Evolutionary conservation across 2,113 vertebrate genomes (phyloP), one percentile per base, ranked within the genome.

Genomic region (Ranitomeya variabilis): DNA sequence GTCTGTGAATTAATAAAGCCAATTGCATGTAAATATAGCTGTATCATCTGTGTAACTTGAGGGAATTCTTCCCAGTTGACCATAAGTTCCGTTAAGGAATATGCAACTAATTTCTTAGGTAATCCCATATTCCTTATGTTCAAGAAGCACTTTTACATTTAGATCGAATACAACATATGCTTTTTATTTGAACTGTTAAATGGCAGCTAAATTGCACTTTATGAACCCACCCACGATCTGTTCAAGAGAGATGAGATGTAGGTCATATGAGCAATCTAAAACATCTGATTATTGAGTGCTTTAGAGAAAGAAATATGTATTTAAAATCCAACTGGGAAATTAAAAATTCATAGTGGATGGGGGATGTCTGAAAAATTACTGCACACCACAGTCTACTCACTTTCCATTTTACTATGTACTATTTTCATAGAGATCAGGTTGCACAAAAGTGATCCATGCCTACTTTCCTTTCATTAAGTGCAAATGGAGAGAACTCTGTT

Each of bases 241-340:
- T n/a, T 55, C 16, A 11, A 26, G 66, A 85, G 67, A 85, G 67
- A 73, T 57, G 55, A 85, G 69, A 57, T 74, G 55, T 85, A 85
- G 69, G 55, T 85, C 83, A 85, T 31, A 76, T 4, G 7, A 59
- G 69, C 52, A 59, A 85, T 60, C 55, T 57, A 11, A 74, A 85
- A 74, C 18, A 74, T 74, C 69, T 85, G 66, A 85, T 74, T 85
- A 74, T 74, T 74, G 21, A 31, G 14, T 3, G 54, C 69, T 60
- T 31, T 74, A 76, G 83, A 85, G 69, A 60, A 85, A 74, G 54
- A 37, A 37, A 74, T 74, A 73, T 23, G 37, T 85, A 85, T 60
- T 57, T 59, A 52, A 85, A 45, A 52, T 71, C 14, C 54, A 85
- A 76, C 26, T 85, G 83, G 83, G 69, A 85, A 85, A 85, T 85